Percentiles rank a stretch among this genome's conserved stretches.
phyloP scores from a whole-genome alignment of 2,888 invertebrate genomes.

The Lepidochitona cinerea region DNA sequence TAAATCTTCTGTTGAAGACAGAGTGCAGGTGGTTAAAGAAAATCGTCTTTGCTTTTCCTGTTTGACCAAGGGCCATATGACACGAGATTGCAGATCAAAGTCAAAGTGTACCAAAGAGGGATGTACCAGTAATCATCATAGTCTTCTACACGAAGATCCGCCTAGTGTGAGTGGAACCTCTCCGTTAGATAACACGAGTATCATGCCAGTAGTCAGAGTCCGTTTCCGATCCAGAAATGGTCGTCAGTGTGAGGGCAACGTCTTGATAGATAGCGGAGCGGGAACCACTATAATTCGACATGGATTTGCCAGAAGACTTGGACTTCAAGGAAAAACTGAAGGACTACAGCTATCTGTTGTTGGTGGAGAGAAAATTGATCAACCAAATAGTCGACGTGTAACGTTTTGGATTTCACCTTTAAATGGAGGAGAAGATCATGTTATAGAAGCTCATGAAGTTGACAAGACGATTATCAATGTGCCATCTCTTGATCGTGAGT shows the following conservation, averaged over 20 bases:
- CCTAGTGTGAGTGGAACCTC: not conserved
- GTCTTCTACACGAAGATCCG: not conserved
- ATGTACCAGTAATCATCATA: slow-evolving; percentile 6
- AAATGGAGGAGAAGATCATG: not conserved
- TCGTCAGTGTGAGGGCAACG: not conserved
- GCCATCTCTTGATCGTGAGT: slow-evolving; percentile 9
- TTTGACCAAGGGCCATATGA: not conserved
- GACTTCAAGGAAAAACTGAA: not conserved
- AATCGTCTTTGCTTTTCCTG: slow-evolving; percentile 15
- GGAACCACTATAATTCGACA: not conserved
- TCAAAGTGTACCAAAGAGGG: not conserved
- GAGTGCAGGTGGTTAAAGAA: not conserved
- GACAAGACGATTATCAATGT: slow-evolving; percentile 5
- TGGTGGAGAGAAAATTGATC: not conserved
- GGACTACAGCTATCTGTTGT: not conserved
- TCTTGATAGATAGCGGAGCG: not conserved
- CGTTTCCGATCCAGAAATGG: not conserved
- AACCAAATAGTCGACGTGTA: not conserved
- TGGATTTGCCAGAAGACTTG: not conserved
- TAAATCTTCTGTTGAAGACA: not conserved
- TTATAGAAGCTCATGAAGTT: not conserved
- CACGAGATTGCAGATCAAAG: slow-evolving; percentile 5
- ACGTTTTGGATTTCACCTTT: slow-evolving; percentile 5
- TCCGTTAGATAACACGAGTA: not conserved
- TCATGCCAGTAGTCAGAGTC: slow-evolving; percentile 5